A percentile compares a stretch with the other conserved stretches of the same genome.
phyloP scores from a whole-genome alignment of 2,113 vertebrate genomes.

The Pampusana beccarii region DNA sequence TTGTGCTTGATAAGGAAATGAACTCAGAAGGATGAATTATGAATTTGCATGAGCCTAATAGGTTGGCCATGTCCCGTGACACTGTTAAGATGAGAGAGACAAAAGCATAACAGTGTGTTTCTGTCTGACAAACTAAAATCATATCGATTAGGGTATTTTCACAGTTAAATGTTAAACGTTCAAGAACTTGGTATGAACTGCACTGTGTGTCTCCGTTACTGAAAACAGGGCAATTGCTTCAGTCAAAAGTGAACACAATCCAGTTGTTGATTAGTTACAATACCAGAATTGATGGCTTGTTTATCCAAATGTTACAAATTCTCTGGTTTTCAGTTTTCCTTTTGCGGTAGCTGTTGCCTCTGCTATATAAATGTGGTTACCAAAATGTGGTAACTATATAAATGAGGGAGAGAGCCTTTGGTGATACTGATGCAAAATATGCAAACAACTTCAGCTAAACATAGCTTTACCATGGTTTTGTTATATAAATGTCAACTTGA shows the following conservation, averaged over 20 bases:
- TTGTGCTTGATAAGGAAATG: neutral
- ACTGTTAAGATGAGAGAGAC: neutral
- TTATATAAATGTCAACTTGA: conserved; percentile 66
- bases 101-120: neutral
- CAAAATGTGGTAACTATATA: conserved; percentile 36
- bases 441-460: conserved; percentile 61
- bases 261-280: conserved; percentile 26
- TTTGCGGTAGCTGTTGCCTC: conserved; percentile 44
- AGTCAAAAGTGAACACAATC: neutral
- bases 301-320: conserved; percentile 42
- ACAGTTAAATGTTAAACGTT: neutral
- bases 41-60: neutral
- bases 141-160: neutral
- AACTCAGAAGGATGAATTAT: neutral
- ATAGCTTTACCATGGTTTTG: conserved; percentile 64
- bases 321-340: conserved; percentile 57
- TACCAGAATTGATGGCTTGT: neutral
- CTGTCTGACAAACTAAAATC: neutral
- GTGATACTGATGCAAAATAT: conserved; percentile 46
- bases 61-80: neutral
- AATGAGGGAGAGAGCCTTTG: conserved; percentile 25
- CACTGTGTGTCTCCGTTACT: neutral
- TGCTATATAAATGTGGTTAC: conserved; percentile 14
- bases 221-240: neutral
- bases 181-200: neutral